Percentiles rank a stretch among this genome's conserved stretches.
These are phyloP conservation scores for Mizuhopecten yessoensis DNA, from an alignment of 1,140 invertebrate species.

Conservation along the genomic window DNA sequence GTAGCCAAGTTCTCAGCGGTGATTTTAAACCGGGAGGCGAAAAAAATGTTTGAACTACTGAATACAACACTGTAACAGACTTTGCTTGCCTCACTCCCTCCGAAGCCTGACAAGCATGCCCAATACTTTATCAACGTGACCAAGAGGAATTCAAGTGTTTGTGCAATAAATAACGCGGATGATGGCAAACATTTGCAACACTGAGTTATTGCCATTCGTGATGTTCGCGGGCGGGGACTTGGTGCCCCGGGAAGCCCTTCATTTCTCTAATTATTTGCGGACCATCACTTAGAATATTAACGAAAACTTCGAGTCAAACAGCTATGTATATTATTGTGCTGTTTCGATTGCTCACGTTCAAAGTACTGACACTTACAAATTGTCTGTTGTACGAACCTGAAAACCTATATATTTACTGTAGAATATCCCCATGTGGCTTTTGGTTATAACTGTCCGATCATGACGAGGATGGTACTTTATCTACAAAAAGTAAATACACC, in stretches of 20 bases:
- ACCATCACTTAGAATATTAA: neutral
- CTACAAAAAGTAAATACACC: too few species aligned
- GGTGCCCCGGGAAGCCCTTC: neutral
- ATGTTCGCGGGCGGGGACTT: neutral
- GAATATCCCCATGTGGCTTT: too few species aligned
- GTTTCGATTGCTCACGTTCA: neutral
- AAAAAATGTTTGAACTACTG: neutral
- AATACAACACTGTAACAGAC: neutral
- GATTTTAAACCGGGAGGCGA: neutral
- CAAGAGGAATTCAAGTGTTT: conserved; percentile 7
- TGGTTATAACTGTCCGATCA: too few species aligned
- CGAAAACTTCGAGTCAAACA: neutral
- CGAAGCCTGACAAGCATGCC: neutral
- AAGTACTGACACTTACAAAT: neutral
- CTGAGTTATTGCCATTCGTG: neutral
- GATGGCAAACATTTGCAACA: neutral
- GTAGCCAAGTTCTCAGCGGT: neutral
- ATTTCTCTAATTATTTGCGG: neutral
- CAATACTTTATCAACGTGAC: neutral
- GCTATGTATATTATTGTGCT: neutral
- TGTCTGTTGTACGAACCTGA: too few species aligned
- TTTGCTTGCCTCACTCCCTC: neutral
- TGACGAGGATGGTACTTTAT: too few species aligned
- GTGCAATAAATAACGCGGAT: neutral
- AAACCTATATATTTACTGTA: too few species aligned